Base-by-base conservation (phyloP, 92 coral and sea anemone genomes). In the Epizoanthus illoricatus region DNA sequence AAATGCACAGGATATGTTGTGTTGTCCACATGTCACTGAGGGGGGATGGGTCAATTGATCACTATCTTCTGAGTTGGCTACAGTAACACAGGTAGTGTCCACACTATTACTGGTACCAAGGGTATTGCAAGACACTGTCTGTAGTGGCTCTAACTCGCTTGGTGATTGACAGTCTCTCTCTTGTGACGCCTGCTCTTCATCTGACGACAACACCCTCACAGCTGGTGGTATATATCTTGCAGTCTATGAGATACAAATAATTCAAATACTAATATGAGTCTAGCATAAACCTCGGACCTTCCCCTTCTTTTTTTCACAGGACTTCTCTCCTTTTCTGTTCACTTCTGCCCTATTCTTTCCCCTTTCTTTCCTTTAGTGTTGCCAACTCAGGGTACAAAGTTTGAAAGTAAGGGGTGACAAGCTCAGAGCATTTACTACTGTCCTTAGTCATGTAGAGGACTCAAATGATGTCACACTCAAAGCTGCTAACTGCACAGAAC, bases 141-240 rank as follows among this genome's bases (percentile, higher is more conserved):
- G 42, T 21, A 13, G 11, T 63, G 82, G 57, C 33, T 78, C 40
- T 0, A 21, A 8, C 16, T 5, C 2, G 40, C 82, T 43, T 43
- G 67, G 82, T 43, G 16, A 13, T 21, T 10, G 41, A 5, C 72
- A 43, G 2, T 43, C 82, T 78, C 61, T 41, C 20, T 78, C 72
- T 20, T 42, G 56, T 52, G 56, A 52, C 9, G 21, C 60, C 23
- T 57, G 55, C 10, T 17, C 81, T 24, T 75, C 81, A 60, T 60
- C 81, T 75, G 81, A 75, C 9, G 81, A 75, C 69, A 39, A 39
- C 10, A 75, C 13, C 11, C 61, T 69, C 7, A 75, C 39, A 39
- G 68, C 42, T 60, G 81, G 69, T 75, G 81, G 81, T 33, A 57
- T 12, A 4, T 60, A 67, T 7, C 81, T 75, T 33, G 5, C 24